phyloP scores from a whole-genome alignment of 2,113 vertebrate genomes.

The Thunnus thynnus region DNA sequence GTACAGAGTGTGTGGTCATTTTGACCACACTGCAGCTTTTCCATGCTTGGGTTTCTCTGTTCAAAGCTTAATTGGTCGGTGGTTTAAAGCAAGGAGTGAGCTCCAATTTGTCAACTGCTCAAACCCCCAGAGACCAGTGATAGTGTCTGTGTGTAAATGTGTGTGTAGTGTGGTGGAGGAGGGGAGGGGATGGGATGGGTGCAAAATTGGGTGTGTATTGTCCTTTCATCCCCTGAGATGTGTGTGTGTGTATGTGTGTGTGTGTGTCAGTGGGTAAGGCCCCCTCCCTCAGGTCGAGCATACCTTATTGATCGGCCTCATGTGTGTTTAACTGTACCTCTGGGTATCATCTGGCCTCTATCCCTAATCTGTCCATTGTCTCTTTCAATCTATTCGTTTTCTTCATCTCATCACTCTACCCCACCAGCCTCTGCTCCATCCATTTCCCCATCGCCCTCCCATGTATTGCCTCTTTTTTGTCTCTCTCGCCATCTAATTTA shows the following conservation, averaged over 20 bases:
- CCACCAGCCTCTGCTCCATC: not conserved
- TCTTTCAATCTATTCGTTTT: conserved; percentile 33
- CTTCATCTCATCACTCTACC: conserved; percentile 31
- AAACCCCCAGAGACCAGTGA: conserved; percentile 32
- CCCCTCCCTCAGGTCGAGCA: conserved; percentile 7
- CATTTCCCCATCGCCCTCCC: not conserved
- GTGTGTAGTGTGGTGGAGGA: conserved; percentile 15
- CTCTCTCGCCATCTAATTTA: conserved; percentile 20
- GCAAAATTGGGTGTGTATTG: conserved; percentile 9
- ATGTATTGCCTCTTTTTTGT: not conserved
- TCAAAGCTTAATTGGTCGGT: conserved; percentile 29
- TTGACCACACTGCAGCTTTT: not conserved
- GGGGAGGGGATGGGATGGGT: not conserved
- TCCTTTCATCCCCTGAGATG: conserved; percentile 22
- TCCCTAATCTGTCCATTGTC: conserved; percentile 42
- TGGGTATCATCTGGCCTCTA: conserved; percentile 52
- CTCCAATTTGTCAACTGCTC: conserved; percentile 57
- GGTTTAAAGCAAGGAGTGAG: not conserved
- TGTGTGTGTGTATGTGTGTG: conserved; percentile 10
- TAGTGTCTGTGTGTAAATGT: conserved; percentile 42
- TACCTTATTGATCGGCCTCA: conserved; percentile 55
- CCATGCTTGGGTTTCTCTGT: not conserved
- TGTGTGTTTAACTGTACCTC: conserved; percentile 58
- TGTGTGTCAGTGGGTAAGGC: not conserved
- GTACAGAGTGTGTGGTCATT: not conserved